phyloP scores from a whole-genome alignment of 2,888 invertebrate species.

The Diadromus collaris region DNA sequence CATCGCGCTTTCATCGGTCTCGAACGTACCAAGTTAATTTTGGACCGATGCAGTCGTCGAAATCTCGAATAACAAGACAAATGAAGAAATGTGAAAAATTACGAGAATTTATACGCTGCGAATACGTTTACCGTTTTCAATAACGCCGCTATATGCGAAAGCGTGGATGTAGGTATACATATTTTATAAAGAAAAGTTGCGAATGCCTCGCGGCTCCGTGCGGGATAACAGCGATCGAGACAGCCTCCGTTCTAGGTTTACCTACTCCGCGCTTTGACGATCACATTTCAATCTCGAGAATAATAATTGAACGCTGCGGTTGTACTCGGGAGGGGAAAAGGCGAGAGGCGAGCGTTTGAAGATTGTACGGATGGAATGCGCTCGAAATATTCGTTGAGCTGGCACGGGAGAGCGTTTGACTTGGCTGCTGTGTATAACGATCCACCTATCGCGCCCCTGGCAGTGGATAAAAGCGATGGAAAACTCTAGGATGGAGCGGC shows the following conservation, averaged over 20 bases:
- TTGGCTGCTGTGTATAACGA: constrained; percentile 59
- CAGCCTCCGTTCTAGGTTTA: constrained; percentile 42
- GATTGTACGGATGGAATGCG: constrained; percentile 45
- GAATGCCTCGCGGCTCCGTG: constrained; percentile 10
- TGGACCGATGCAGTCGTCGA: neutral
- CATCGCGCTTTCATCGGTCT: neutral
- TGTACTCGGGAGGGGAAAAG: constrained; percentile 13
- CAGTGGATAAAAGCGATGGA: constrained; percentile 60
- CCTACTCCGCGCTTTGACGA: constrained; percentile 45
- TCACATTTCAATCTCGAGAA: constrained; percentile 55
- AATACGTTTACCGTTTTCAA: no score
- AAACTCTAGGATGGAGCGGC: constrained; percentile 58
- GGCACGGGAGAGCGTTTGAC: constrained; percentile 54
- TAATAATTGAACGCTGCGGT: constrained; percentile 56
- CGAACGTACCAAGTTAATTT: neutral
- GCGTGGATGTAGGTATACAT: neutral
- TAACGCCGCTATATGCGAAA: neutral
- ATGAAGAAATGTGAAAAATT: neutral
- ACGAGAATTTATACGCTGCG: no score
- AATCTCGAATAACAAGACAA: no score
- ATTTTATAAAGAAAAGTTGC: constrained; percentile 34
- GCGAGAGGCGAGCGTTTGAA: constrained; percentile 43
- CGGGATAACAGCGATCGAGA: constrained; percentile 17
- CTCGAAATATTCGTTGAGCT: constrained; percentile 52
- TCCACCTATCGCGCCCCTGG: constrained; percentile 58